These are phyloP conservation scores for Camponotus vicinus DNA, from an alignment of 1,140 invertebrate genomes.

Conservation along the genomic window DNA sequence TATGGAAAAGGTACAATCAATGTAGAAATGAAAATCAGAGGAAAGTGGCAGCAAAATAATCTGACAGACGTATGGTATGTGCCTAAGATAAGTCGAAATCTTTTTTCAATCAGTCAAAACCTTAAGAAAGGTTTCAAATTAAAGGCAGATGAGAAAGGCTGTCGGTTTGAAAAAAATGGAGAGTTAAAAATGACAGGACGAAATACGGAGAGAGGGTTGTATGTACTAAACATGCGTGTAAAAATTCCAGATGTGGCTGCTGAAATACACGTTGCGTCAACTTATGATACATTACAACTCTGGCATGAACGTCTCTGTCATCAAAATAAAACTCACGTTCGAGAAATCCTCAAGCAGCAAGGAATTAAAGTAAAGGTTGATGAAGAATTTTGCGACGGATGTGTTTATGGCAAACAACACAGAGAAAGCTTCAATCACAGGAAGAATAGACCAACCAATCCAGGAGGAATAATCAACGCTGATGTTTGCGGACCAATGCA, in stretches of 20 bases:
- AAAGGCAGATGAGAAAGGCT: neutral
- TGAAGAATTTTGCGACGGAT: neutral
- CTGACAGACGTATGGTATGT: neutral
- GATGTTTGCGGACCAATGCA: constrained; percentile 72
- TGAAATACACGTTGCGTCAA: neutral
- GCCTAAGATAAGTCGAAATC: neutral
- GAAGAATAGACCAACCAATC: neutral
- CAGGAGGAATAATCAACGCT: constrained; percentile 50
- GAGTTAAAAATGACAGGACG: neutral
- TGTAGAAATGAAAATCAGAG: neutral
- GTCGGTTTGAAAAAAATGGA: neutral
- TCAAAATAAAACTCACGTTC: neutral
- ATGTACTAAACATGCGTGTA: neutral
- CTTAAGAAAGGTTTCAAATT: neutral
- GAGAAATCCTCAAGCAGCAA: neutral
- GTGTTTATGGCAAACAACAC: neutral
- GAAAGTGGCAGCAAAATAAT: neutral
- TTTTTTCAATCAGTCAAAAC: neutral
- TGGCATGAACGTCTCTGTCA: neutral
- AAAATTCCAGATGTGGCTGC: neutral
- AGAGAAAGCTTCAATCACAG: neutral
- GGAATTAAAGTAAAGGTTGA: neutral
- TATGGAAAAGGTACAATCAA: neutral
- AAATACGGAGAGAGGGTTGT: neutral
- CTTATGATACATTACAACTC: neutral